Evolutionary conservation across 2,113 vertebrate species (phyloP).

Genomic region (Ornithorhynchus anatinus): DNA sequence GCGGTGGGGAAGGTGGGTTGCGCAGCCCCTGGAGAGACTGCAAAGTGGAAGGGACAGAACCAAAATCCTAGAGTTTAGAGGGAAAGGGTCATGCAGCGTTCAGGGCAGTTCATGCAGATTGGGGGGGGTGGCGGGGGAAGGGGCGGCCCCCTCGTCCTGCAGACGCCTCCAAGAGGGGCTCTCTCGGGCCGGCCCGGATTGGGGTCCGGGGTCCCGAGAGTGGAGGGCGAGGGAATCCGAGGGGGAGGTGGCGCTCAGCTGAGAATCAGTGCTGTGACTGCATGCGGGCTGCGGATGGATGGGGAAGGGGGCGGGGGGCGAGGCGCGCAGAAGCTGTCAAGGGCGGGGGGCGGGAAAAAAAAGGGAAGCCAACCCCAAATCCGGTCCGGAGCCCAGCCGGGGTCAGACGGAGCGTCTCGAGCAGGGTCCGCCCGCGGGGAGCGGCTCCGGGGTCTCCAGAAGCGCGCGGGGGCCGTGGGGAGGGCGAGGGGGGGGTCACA

Average conservation of each 20-base stretch:
- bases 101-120: too few species aligned
- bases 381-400: constrained; percentile 30
- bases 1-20: not conserved
- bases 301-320: not conserved
- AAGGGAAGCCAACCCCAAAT: not conserved
- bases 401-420: too few species aligned
- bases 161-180: too few species aligned
- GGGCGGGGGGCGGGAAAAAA: not conserved
- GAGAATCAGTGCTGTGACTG: too few species aligned
- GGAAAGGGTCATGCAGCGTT: not conserved
- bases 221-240: not conserved
- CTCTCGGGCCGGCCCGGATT: too few species aligned
- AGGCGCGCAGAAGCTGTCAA: not conserved
- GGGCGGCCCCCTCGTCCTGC: constrained; percentile 14
- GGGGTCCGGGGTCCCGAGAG: not conserved
- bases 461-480: constrained; percentile 40
- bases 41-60: not conserved
- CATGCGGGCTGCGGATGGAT: too few species aligned
- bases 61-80: not conserved
- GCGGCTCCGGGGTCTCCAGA: constrained; percentile 52
- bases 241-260: not conserved
- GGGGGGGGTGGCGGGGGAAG: not conserved
- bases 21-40: not conserved
- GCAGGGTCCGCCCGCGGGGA: constrained; percentile 10
- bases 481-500: constrained; percentile 39